These are phyloP conservation scores for Halocynthia roretzi DNA, from an alignment of 23 tunicate species.

Conservation along the genomic window DNA sequence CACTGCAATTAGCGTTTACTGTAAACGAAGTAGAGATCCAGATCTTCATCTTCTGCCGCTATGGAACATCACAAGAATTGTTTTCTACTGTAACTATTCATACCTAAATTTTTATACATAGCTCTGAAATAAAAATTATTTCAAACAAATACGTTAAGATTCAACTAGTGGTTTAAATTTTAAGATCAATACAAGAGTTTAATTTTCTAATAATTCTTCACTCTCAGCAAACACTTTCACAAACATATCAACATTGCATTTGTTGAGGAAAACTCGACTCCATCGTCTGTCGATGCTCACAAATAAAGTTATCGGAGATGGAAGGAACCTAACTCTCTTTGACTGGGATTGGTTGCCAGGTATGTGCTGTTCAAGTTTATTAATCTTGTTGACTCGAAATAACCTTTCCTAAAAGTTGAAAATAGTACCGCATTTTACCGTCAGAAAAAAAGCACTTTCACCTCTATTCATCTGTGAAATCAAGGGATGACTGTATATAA, in stretches of 20 bases:
- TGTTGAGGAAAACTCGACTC: not conserved
- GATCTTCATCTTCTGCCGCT: not conserved
- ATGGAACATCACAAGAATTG: not conserved
- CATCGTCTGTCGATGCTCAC: not conserved
- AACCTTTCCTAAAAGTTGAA: no score
- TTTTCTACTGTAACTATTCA: not conserved
- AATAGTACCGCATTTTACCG: no score
- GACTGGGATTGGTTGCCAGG: slow-evolving; percentile 4
- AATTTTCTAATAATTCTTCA: not conserved
- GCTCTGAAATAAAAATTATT: not conserved
- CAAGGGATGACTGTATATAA: no score
- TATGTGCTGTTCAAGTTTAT: not conserved
- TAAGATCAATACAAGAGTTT: not conserved
- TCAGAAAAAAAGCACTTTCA: no score
- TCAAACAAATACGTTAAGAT: not conserved
- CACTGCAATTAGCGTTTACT: not conserved
- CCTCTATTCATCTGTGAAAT: no score
- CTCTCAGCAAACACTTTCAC: not conserved
- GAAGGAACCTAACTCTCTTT: not conserved
- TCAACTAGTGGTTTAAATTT: not conserved
- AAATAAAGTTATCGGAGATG: not conserved
- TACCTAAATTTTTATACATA: not conserved
- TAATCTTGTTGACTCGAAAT: no score
- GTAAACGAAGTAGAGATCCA: not conserved
- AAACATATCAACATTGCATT: not conserved